phyloP scores from a whole-genome alignment of 1,140 invertebrate genomes.

The Zaprionus ornatus region DNA sequence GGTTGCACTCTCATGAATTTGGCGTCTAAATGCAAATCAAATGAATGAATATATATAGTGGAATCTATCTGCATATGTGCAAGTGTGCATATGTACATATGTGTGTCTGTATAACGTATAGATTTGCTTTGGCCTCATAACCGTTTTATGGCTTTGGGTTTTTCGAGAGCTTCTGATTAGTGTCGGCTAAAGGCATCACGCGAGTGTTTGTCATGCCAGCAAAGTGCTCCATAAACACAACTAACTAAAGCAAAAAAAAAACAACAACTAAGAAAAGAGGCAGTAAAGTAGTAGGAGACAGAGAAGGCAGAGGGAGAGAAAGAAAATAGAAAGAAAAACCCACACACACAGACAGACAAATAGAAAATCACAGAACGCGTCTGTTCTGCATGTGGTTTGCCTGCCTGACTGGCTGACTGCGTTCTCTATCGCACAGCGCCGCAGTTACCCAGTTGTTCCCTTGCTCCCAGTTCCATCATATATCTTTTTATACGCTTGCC shows the following conservation, averaged over 20 bases:
- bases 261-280: not conserved
- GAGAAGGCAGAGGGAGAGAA: not conserved
- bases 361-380: slow-evolving; percentile 23
- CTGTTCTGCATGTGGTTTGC: slow-evolving; percentile 22
- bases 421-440: not conserved
- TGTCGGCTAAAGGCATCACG: slow-evolving; percentile 27
- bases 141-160: slow-evolving; percentile 8
- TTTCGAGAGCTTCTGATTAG: slow-evolving; percentile 33
- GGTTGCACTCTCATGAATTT: slow-evolving; percentile 15
- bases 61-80: not conserved
- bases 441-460: slow-evolving; percentile 1
- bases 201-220: slow-evolving; percentile 36
- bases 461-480: slow-evolving; percentile 11
- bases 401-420: not conserved
- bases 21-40: slow-evolving; percentile 29
- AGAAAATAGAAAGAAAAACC: not conserved
- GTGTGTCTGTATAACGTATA: not conserved
- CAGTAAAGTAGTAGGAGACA: not conserved
- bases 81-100: not conserved
- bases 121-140: slow-evolving; percentile 4
- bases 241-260: not conserved
- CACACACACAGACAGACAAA: slow-evolving; percentile 14
- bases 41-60: slow-evolving; percentile 2
- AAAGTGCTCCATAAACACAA: slow-evolving; percentile 47
- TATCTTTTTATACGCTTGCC: slow-evolving; percentile 31